phyloP scores from a whole-genome alignment of 2,888 invertebrate species.

The Dimorphilus gyrociliatus region DNA sequence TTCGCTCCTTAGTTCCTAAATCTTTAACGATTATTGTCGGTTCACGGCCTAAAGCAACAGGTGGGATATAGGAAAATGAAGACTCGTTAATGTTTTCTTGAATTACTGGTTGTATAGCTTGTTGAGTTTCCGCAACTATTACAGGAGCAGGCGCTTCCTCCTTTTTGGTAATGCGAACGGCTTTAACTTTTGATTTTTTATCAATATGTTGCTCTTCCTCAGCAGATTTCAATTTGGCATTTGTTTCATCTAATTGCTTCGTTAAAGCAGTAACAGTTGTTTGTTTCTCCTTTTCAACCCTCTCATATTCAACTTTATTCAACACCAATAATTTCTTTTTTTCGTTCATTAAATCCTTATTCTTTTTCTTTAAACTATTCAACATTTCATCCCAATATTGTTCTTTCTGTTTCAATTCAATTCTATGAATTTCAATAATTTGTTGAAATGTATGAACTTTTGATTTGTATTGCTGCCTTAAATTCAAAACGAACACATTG shows the following conservation, averaged over 20 bases:
- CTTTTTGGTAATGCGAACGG: too few species aligned
- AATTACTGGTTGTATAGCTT: too few species aligned
- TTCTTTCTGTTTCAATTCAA: slow-evolving; percentile 22
- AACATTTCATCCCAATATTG: slow-evolving; percentile 24
- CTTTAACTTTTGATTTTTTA: too few species aligned
- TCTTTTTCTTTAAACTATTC: slow-evolving; percentile 24
- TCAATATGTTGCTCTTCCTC: too few species aligned
- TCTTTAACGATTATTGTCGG: slow-evolving; percentile 7
- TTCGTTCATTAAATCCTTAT: slow-evolving; percentile 24
- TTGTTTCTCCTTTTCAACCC: slow-evolving; percentile 20
- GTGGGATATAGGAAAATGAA: too few species aligned
- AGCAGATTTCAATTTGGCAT: too few species aligned
- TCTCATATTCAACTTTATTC: slow-evolving; percentile 24
- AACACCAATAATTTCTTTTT: slow-evolving; percentile 25
- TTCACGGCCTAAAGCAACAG: slow-evolving; percentile 2
- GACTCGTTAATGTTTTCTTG: too few species aligned
- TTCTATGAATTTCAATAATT: slow-evolving; percentile 22
- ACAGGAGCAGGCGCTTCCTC: slow-evolving; percentile 1
- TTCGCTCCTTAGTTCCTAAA: slow-evolving; percentile 6
- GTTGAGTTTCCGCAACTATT: too few species aligned
- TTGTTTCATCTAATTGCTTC: not conserved
- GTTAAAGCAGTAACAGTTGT: not conserved
- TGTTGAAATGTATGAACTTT: slow-evolving; percentile 25
- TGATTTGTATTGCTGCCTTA: slow-evolving; percentile 19
- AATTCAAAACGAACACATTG: slow-evolving; percentile 25